phyloP scores from a whole-genome alignment of 2,797 vertebrate species.

The Diplodus puntazzo region DNA sequence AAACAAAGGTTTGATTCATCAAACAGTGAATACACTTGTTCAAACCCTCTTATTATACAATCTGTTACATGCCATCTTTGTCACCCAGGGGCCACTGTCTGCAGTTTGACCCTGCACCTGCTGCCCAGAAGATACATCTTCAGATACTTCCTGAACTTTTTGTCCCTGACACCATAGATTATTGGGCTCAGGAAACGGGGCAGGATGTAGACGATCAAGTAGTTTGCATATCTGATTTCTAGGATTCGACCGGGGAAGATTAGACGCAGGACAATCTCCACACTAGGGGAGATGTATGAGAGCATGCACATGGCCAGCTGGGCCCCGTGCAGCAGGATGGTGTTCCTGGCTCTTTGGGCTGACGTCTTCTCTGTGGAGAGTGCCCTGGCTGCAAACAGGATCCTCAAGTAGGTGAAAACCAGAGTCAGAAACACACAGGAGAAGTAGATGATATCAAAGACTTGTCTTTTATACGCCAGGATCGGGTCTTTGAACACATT shows the following conservation, averaged over 20 bases:
- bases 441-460: conserved; percentile 82
- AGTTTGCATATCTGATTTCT: conserved; percentile 81
- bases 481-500: conserved; percentile 81
- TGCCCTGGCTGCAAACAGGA: conserved; percentile 74
- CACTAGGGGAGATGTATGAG: conserved; percentile 82
- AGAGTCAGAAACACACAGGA: conserved; percentile 81
- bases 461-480: conserved; percentile 71
- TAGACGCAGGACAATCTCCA: conserved; percentile 73
- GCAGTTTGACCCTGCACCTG: conserved; percentile 2
- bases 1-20: background rate
- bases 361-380: conserved; percentile 67
- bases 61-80: background rate
- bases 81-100: background rate
- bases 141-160: conserved; percentile 77
- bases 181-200: conserved; percentile 84
- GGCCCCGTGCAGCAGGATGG: conserved; percentile 84
- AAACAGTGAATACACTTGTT: background rate
- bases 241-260: conserved; percentile 71
- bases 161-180: conserved; percentile 82
- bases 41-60: background rate
- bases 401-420: conserved; percentile 80
- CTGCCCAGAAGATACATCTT: conserved; percentile 62
- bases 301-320: conserved; percentile 87
- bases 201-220: conserved; percentile 82
- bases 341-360: conserved; percentile 78